These are phyloP conservation scores for Rotaria magnacalcarata DNA, from an alignment of 2,888 invertebrate species.

Conservation along the genomic window DNA sequence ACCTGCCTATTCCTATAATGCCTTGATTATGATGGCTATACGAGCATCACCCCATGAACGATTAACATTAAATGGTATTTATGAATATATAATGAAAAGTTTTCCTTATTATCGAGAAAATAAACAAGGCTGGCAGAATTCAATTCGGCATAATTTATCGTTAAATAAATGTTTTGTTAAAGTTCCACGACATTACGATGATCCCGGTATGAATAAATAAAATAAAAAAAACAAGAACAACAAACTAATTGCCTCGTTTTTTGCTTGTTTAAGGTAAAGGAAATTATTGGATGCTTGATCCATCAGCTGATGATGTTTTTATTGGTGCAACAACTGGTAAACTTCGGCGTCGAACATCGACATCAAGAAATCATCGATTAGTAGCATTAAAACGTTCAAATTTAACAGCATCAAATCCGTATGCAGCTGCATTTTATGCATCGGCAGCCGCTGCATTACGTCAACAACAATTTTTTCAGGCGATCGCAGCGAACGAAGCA, in stretches of 20 bases:
- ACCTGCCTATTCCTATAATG: conserved; percentile 96
- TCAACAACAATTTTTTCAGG: not conserved
- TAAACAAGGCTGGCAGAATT: conserved; percentile 98
- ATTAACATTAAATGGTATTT: conserved; percentile 88
- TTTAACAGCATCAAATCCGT: not conserved
- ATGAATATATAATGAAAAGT: conserved; percentile 95
- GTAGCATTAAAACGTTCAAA: not conserved
- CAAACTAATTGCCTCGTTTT: not conserved
- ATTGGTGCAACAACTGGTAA: conserved; percentile 97
- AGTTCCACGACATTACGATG: conserved; percentile 80
- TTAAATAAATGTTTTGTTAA: conserved; percentile 97
- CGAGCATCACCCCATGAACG: conserved; percentile 85
- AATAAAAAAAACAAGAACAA: not conserved
- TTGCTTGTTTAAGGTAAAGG: conserved; percentile 66
- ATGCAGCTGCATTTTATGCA: conserved; percentile 32
- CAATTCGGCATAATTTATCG: conserved; percentile 90
- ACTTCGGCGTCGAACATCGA: conserved; percentile 77
- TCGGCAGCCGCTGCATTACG: conserved; percentile 1
- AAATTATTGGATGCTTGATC: conserved; percentile 99
- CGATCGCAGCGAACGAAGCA: not conserved
- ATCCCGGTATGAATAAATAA: conserved; percentile 70
- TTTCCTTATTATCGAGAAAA: conserved; percentile 96
- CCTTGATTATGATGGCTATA: conserved; percentile 98
- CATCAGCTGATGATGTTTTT: conserved; percentile 91
- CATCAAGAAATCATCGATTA: conserved; percentile 60